phyloP scores from a whole-genome alignment of 2,888 invertebrate species.

The Lacanobia oleracea region DNA sequence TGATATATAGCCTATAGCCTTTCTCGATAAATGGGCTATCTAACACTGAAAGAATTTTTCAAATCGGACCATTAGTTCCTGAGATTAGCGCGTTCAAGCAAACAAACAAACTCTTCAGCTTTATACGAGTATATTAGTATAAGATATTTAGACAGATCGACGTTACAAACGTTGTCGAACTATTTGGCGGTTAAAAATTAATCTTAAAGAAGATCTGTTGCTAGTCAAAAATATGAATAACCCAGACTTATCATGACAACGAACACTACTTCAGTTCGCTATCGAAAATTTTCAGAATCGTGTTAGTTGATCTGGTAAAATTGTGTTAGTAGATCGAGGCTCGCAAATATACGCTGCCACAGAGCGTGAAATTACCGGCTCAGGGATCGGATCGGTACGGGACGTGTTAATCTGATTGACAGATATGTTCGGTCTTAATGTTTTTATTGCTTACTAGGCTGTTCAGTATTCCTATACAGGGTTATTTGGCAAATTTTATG shows the following conservation, averaged over 20 bases:
- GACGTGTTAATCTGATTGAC: conserved; percentile 41
- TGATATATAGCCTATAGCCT: too few relatives aligned
- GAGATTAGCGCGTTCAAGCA: too few relatives aligned
- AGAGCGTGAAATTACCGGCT: conserved; percentile 43
- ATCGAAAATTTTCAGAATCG: conserved; percentile 21
- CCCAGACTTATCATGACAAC: background rate
- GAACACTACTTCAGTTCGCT: background rate
- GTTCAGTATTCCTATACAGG: background rate
- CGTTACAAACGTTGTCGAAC: too few relatives aligned
- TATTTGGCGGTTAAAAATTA: too few relatives aligned
- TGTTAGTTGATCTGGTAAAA: conserved; percentile 15
- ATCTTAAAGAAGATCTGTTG: too few relatives aligned
- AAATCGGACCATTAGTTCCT: too few relatives aligned
- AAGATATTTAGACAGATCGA: too few relatives aligned
- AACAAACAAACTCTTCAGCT: too few relatives aligned
- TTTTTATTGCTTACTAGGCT: conserved; percentile 1
- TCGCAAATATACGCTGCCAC: conserved; percentile 29
- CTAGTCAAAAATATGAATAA: background rate
- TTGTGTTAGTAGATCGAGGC: conserved; percentile 28
- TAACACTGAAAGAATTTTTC: too few relatives aligned
- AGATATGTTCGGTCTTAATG: conserved; percentile 19
- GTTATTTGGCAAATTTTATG: too few relatives aligned
- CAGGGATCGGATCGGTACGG: conserved; percentile 9
- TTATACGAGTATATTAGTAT: too few relatives aligned
- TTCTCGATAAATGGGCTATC: too few relatives aligned